Evolutionary conservation across 2,797 vertebrate species (phyloP), one percentile per base, ranked within the genome.

Genomic region (Phoeniculus purpureus): DNA sequence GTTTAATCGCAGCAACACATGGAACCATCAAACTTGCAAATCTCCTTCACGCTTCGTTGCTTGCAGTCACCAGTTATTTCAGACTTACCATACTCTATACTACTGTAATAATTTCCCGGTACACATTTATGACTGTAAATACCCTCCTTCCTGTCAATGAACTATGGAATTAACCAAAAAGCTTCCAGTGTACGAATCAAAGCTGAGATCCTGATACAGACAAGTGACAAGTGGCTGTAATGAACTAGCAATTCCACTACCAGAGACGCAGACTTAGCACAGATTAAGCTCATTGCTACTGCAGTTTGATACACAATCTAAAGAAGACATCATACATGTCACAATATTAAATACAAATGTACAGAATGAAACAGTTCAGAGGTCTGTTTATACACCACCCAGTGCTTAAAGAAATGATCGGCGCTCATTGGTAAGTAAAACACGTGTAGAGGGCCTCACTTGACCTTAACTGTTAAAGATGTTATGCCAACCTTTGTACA

Each of bases 381-480:
- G 21, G 31, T 37, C 10, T 59, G 27, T n/a, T 81, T 78, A 62
- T 43, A 34, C 20, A 66, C 15, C 48, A 60, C 0, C 4, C 12
- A 81, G 45, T 26, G 45, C 59, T 70, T 83, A 85, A 60, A 89
- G 85, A 0, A 87, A 27, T 12, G 40, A 76, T 37, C 37, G 92
- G 51, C 7, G 70, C 50, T 71, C 34, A 43, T 60, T 88, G 83
- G 7, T 43, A 81, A 73, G 50, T 72, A 76, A 88, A 73, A 27
- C 40, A 89, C 83, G 25, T 11, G 51, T 0, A 19, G 5, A 91
- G 51, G 45, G 75, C 51, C 74, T 89, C 56, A 34, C 29, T 8
- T 90, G 89, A 84, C 85, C 74, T 81, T 91, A 90, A 90, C 21
- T 31, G 74, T 65, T 88, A 84, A 81, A 68, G 91, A 90, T 3